phyloP scores from a whole-genome alignment of 64 coral and sea anemone species.

The Pachyseris speciosa region DNA sequence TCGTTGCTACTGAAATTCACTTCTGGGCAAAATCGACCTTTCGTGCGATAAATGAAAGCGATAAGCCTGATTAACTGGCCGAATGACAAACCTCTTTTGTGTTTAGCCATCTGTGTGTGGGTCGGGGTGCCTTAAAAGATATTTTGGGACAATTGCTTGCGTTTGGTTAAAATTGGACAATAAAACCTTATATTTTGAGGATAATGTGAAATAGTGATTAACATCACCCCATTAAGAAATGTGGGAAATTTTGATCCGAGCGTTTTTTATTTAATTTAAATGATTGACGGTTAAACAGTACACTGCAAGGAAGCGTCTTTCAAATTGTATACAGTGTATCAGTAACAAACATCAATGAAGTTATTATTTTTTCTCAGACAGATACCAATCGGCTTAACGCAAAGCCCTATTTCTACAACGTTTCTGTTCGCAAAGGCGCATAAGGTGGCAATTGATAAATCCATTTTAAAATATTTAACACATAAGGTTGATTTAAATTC shows the following conservation, averaged over 20 bases:
- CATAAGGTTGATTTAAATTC: not conserved
- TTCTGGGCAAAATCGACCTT: not conserved
- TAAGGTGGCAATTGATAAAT: not conserved
- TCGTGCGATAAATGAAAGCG: constrained; percentile 39
- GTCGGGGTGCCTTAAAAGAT: not conserved
- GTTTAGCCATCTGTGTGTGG: not conserved
- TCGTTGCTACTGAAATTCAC: not conserved
- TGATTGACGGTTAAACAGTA: not conserved
- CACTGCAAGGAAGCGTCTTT: not conserved
- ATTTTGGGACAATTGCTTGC: not conserved
- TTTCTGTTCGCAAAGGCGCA: not conserved
- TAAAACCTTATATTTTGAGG: not conserved
- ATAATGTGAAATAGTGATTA: not conserved
- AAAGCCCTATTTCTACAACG: not conserved
- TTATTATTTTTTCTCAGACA: not conserved
- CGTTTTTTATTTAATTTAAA: not conserved
- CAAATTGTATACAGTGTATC: not conserved
- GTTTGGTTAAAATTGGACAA: not conserved
- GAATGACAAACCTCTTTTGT: not conserved
- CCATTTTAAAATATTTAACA: not conserved
- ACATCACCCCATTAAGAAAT: not conserved
- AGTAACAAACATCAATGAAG: not conserved
- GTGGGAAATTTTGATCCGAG: not conserved
- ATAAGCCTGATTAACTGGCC: constrained; percentile 19
- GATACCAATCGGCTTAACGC: not conserved